Conservation (phyloP, 2,113 vertebrate genomes). For the Tonatia bakeri region DNA sequence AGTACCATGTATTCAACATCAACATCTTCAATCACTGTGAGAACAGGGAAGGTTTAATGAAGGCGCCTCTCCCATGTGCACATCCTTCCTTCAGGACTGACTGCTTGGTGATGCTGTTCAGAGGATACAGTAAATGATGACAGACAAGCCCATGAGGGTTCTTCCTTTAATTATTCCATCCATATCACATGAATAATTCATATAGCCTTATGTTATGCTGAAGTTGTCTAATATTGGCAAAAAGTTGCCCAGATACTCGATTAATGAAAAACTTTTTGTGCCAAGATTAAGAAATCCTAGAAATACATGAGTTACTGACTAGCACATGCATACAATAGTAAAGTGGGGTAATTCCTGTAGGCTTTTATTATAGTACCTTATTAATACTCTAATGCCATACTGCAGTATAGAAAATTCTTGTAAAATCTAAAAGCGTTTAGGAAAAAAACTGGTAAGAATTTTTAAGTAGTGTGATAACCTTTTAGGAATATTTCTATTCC, state of each 20-base stretch:
- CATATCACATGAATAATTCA: slow-evolving; percentile 74
- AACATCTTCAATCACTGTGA: neutral
- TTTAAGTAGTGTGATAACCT: neutral
- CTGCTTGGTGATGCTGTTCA: neutral
- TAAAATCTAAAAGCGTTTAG: neutral
- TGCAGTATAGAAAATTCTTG: neutral
- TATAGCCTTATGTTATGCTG: slow-evolving; percentile 67
- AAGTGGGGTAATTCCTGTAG: slow-evolving; percentile 68
- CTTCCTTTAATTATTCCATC: slow-evolving; percentile 74
- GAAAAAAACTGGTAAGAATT: neutral
- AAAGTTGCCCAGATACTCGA: slow-evolving; percentile 70
- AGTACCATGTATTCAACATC: neutral
- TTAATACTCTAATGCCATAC: slow-evolving; percentile 46
- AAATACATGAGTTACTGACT: slow-evolving; percentile 76
- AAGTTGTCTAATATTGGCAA: slow-evolving; percentile 69
- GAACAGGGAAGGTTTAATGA: neutral
- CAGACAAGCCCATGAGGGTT: slow-evolving; percentile 52
- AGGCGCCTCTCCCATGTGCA: neutral
- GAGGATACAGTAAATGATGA: slow-evolving; percentile 4
- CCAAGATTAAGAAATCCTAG: slow-evolving; percentile 60
- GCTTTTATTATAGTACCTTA: slow-evolving; percentile 54
- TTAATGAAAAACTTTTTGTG: slow-evolving; percentile 73
- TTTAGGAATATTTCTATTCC: neutral
- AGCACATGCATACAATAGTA: slow-evolving; percentile 59
- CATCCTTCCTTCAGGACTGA: neutral